Percentiles rank a stretch among this genome's conserved stretches.
Evolutionary conservation across 2,113 vertebrate species (phyloP).

Genomic region (Hyaena hyaena): DNA sequence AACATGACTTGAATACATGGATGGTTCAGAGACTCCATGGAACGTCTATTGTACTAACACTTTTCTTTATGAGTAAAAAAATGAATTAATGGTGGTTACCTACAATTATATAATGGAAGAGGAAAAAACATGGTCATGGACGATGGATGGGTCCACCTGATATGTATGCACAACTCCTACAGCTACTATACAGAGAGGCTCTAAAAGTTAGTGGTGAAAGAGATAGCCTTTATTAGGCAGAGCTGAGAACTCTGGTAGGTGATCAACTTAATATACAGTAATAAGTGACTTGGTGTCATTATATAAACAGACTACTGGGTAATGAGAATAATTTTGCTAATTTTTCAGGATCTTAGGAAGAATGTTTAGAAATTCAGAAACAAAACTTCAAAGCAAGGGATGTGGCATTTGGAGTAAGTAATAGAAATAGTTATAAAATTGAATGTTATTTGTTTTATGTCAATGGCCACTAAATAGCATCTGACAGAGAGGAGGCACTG

Average conservation of each 20-base stretch:
- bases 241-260: background rate
- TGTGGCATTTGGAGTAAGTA: background rate
- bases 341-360: background rate
- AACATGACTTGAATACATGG: background rate
- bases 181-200: too few species aligned
- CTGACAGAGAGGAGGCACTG: background rate
- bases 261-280: background rate
- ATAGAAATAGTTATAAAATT: background rate
- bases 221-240: background rate
- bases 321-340: background rate
- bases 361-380: background rate
- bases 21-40: background rate
- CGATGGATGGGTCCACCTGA: background rate
- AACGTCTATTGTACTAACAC: background rate
- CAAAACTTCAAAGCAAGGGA: background rate
- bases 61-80: background rate
- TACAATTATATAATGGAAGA: background rate
- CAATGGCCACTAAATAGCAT: background rate
- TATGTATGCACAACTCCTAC: background rate
- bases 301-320: background rate
- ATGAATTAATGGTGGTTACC: background rate
- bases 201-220: background rate
- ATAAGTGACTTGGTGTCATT: background rate
- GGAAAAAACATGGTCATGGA: background rate
- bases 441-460: background rate